These are phyloP conservation scores for Aproaerema taeniolella DNA, from an alignment of 2,888 invertebrate species.

Conservation along the genomic window DNA sequence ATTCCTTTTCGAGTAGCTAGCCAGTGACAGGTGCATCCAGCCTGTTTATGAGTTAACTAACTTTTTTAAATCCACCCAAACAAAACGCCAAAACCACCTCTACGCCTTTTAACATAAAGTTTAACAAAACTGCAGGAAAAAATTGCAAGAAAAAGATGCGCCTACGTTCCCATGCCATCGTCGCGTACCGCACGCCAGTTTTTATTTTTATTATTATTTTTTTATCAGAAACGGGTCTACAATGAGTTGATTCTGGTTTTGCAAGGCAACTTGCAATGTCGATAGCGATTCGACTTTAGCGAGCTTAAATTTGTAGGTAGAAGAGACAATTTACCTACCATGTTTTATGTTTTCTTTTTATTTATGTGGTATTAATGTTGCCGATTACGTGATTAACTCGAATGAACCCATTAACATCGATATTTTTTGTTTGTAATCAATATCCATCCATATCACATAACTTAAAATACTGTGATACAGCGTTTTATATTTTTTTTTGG, in stretches of 20 bases:
- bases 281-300: constrained; percentile 54
- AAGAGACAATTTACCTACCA: too few relatives aligned
- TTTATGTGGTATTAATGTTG: too few relatives aligned
- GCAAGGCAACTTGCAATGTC: constrained; percentile 64
- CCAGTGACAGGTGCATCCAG: constrained; percentile 59
- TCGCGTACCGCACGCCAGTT: constrained; percentile 51
- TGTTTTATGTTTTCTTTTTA: constrained; percentile 25
- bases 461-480: too few relatives aligned
- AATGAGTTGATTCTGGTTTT: constrained; percentile 71
- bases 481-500: too few relatives aligned
- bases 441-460: too few relatives aligned
- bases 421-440: too few relatives aligned
- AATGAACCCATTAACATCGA: too few relatives aligned
- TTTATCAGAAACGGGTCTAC: constrained; percentile 66
- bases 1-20: constrained; percentile 40
- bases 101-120: constrained; percentile 40
- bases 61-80: constrained; percentile 33
- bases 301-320: too few relatives aligned
- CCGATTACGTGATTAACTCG: too few relatives aligned
- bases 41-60: constrained; percentile 54
- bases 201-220: constrained; percentile 43
- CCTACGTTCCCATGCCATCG: constrained; percentile 67
- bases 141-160: constrained; percentile 39
- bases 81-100: constrained; percentile 33
- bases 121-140: constrained; percentile 33